These are phyloP conservation scores for Arvicola amphibius DNA, from an alignment of 2,797 vertebrate species.

Conservation along the genomic window DNA sequence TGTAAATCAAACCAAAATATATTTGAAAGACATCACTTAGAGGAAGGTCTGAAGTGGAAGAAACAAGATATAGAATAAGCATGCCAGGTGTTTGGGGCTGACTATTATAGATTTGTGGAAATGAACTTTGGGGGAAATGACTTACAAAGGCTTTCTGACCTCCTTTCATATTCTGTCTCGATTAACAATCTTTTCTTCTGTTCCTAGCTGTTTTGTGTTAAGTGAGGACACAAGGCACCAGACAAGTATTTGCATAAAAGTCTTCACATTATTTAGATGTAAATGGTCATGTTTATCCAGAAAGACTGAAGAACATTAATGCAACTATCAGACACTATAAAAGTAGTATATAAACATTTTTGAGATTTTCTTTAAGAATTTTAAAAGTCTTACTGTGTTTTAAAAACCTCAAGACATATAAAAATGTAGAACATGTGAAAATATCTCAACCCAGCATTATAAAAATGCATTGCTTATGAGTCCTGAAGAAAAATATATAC, in stretches of 20 bases:
- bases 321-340: conserved; percentile 80
- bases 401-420: conserved; percentile 84
- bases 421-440: conserved; percentile 84
- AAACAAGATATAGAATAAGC: neutral
- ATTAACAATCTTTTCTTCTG: conserved; percentile 80
- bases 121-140: neutral
- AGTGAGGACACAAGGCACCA: conserved; percentile 67
- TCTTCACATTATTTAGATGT: conserved; percentile 79
- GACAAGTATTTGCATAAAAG: conserved; percentile 76
- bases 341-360: conserved; percentile 78
- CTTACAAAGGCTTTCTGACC: too few species aligned
- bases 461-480: conserved; percentile 90
- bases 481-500: conserved; percentile 86
- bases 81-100: accelerated
- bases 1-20: too few species aligned
- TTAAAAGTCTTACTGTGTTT: conserved; percentile 89
- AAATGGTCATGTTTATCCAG: conserved; percentile 59
- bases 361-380: conserved; percentile 79
- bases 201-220: conserved; percentile 80
- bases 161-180: conserved; percentile 77
- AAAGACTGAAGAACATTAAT: conserved; percentile 85
- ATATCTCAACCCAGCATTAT: conserved; percentile 88
- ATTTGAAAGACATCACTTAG: neutral
- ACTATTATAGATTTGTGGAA: neutral
- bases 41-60: neutral